Evolutionary conservation across 2,797 vertebrate genomes (phyloP).

Genomic region (Ceyx erithaca): DNA sequence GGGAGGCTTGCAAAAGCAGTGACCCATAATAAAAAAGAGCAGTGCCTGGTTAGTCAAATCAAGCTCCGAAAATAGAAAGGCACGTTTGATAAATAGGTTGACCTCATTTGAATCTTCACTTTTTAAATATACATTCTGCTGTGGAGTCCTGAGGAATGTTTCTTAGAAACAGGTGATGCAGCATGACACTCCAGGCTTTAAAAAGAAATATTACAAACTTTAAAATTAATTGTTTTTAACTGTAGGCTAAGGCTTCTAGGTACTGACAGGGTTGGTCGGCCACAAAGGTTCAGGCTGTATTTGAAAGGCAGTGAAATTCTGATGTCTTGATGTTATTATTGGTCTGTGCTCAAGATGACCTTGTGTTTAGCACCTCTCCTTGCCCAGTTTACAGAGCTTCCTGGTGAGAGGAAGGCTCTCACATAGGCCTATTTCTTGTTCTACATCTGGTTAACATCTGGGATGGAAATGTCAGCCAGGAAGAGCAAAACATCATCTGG

Average conservation of each 20-base stretch:
- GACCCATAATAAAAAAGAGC: slow-evolving; percentile 51
- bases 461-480: neutral
- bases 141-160: neutral
- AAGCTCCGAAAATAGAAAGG: slow-evolving; percentile 19
- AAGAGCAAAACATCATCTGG: slow-evolving; percentile 43
- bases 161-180: neutral
- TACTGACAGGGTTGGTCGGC: neutral
- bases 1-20: slow-evolving; percentile 43
- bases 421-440: neutral
- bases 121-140: neutral
- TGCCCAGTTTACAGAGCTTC: slow-evolving; percentile 6
- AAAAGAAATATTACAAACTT: neutral
- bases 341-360: neutral
- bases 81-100: slow-evolving; percentile 10
- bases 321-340: neutral
- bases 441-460: slow-evolving; percentile 59
- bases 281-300: neutral
- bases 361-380: slow-evolving; percentile 24
- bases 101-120: neutral
- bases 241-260: neutral
- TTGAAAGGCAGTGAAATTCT: neutral
- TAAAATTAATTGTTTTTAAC: neutral
- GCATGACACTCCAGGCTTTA: neutral
- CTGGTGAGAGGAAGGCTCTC: neutral
- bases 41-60: slow-evolving; percentile 23